Percentiles rank a stretch among this genome's conserved stretches.
Evolutionary conservation across 2,797 vertebrate genomes (phyloP).

Genomic region (Psittacula echo): DNA sequence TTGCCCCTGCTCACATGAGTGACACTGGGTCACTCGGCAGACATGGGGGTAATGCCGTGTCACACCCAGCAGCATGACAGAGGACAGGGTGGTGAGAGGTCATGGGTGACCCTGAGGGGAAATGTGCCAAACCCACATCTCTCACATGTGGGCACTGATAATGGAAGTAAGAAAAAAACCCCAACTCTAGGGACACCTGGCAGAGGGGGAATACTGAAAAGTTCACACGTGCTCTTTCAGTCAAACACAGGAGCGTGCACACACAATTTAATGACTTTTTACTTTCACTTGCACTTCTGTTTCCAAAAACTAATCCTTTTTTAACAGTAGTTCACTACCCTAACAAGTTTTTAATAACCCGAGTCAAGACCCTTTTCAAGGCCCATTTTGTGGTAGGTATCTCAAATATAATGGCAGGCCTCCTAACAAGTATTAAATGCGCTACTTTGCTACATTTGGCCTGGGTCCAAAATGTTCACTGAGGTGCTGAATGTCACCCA

Average conservation of each 20-base stretch:
- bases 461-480: not conserved
- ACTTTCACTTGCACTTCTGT: not conserved
- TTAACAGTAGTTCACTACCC: not conserved
- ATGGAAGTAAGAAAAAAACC: not conserved
- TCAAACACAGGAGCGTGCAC: fast-evolving
- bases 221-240: fast-evolving
- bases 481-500: not conserved
- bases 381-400: not conserved
- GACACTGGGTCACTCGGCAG: not conserved
- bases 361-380: not conserved
- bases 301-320: not conserved
- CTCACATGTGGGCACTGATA: not conserved
- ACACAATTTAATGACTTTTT: not conserved
- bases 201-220: not conserved
- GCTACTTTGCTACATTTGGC: slow-evolving; percentile 21
- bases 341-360: slow-evolving; percentile 26
- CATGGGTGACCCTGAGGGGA: not conserved
- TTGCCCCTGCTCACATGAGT: fast-evolving
- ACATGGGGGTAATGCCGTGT: fast-evolving
- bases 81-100: not conserved
- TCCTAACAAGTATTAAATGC: slow-evolving; percentile 20
- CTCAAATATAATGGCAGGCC: slow-evolving; percentile 11
- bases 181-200: not conserved
- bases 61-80: fast-evolving
- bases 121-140: not conserved